Base-by-base conservation (phyloP, 23 tunicate species). In the Clavelina lepadiformis region DNA sequence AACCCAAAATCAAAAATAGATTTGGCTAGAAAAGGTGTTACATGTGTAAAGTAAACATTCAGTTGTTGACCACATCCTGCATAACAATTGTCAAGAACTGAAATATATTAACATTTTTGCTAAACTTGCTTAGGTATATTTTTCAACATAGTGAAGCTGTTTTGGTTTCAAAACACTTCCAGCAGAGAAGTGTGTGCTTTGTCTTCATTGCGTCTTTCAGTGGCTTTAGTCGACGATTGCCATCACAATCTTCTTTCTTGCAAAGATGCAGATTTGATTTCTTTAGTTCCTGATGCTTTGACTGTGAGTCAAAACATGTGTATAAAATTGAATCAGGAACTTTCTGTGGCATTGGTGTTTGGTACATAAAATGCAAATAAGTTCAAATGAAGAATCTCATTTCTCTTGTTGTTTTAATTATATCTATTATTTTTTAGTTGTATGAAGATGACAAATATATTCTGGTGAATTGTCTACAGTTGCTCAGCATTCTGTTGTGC, bases 81-180 rank as follows among this genome's bases (percentile, higher is more conserved):
- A n/a, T n/a, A n/a, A n/a, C n/a, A n/a, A n/a, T n/a, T n/a, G n/a
- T n/a, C n/a, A n/a, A n/a, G n/a, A n/a, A n/a, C n/a, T n/a, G n/a
- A n/a, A n/a, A n/a, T n/a, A n/a, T n/a, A n/a, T n/a, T n/a, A n/a
- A n/a, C n/a, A n/a, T n/a, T n/a, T n/a, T n/a, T n/a, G n/a, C n/a
- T n/a, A n/a, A n/a, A n/a, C n/a, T 34, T n/a, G 37, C 41, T 5
- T 33, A 72, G 78, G 78, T 3, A 22, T 72, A 32, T 72, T 56
- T 58, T 72, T 72, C 27, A 58, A 72, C 41, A 46, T 72, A 13
- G 30, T 28, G 33, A 41, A 58, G 1, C 52, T 72, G 1, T 19
- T 72, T 41, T 58, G 28, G 44, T 38, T 34, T 25, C 36, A 55
- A 35, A 1, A 21, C 24, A 29, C 35, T 8, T 25, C 6, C 5